Base-by-base conservation (phyloP, 2,113 vertebrate species). In the Cacatua alba region DNA sequence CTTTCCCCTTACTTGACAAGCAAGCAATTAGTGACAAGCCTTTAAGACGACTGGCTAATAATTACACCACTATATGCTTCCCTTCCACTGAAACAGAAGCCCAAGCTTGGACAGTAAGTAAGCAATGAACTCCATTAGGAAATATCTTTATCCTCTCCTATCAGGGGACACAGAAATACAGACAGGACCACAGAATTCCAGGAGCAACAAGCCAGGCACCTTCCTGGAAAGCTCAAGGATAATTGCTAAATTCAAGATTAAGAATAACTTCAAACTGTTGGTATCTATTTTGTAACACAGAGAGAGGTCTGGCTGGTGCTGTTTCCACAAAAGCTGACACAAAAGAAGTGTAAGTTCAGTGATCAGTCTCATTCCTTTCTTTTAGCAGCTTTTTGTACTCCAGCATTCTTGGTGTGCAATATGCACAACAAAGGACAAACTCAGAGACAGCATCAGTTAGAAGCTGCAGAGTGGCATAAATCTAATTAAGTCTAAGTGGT, bases 391-490 rank as follows among this genome's bases (percentile, higher is more conserved):
- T 48, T 33, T 77, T 46, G 2, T 10, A 5, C 29, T 7, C 9
- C 7, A 59, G 77, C 28, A 4, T 17, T 60, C 44, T 26, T 13
- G n/a, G 64, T 17, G 8, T 14, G 49, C 15, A 46, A 10, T 0
- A 16, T 2, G 10, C 62, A 37, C 67, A 75, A 1, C 57, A 90
- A 25, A 68, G 87, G 63, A 74, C 74, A 65, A 55, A 48, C 79
- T 79, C 17, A 5, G 59, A 96, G 63, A 82, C 75, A 60, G 62
- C 31, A 29, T 16, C 49, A 83, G 64, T 48, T 25, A 35, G 76
- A 49, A 86, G 90, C 39, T 82, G 90, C 74, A 86, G 78, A 96
- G 84, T 79, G 85, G 79, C 88, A 88, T 48, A 96, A 92, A 96
- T 92, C 82, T 84, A 86, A 97, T 94, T 86, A 97, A 77, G 21